Evolutionary conservation across 2,113 vertebrate species (phyloP).

Genomic region (Apistogramma diplotaenia): DNA sequence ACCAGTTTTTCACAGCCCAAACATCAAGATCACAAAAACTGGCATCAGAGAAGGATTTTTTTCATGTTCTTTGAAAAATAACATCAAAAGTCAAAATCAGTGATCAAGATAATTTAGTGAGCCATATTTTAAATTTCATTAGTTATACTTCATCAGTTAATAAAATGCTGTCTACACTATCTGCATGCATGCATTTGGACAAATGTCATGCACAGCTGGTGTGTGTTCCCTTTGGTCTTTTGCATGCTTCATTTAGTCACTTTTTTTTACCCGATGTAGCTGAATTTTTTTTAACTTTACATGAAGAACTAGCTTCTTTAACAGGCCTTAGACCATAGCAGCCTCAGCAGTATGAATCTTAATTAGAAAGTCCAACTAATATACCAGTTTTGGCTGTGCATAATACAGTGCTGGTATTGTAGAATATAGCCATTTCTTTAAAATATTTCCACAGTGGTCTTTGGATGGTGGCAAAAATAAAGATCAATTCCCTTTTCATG

Average conservation of each 20-base stretch:
- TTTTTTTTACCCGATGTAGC: not conserved
- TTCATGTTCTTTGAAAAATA: no score
- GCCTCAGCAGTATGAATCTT: not conserved
- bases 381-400: not conserved
- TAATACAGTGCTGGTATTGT: not conserved
- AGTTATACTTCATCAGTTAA: not conserved
- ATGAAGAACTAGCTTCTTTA: not conserved
- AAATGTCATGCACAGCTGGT: not conserved
- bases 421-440: not conserved
- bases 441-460: not conserved
- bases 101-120: no score
- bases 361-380: not conserved
- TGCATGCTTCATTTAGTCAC: not conserved
- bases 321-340: not conserved
- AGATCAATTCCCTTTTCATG: not conserved
- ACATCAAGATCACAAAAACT: no score
- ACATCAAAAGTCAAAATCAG: no score
- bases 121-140: not conserved
- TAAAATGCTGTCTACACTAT: not conserved
- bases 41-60: not conserved
- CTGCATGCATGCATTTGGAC: not conserved
- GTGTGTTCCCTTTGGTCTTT: not conserved
- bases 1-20: no score
- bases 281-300: not conserved
- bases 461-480: not conserved